These are phyloP conservation scores for Atta colombica DNA, from an alignment of 1,140 invertebrate species.

Conservation along the genomic window DNA sequence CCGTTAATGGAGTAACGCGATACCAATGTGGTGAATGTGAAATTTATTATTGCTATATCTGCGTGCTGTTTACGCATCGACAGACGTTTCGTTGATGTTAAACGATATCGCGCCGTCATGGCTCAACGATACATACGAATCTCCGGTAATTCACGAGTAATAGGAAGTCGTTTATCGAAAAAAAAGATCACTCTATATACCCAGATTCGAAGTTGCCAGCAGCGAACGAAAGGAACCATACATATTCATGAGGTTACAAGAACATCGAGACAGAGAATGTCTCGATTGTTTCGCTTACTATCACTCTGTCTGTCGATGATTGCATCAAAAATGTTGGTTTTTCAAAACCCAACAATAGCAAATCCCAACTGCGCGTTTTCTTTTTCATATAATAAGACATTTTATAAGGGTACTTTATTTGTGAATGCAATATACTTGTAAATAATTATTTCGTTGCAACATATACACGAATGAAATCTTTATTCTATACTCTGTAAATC, in stretches of 20 bases:
- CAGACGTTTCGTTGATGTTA: neutral
- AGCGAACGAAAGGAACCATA: conserved; percentile 60
- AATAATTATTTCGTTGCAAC: neutral
- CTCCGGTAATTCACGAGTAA: conserved; percentile 42
- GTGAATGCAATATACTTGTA: neutral
- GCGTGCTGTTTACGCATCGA: neutral
- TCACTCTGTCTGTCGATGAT: neutral
- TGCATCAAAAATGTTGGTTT: neutral
- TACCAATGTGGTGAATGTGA: neutral
- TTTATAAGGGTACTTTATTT: neutral
- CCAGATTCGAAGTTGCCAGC: conserved; percentile 37
- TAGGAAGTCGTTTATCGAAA: conserved; percentile 54
- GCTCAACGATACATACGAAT: neutral
- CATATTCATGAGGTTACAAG: conserved; percentile 74
- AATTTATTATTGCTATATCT: neutral
- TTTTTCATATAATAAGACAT: neutral
- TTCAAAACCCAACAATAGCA: neutral
- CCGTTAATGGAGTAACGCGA: conserved; percentile 24
- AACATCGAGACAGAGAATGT: conserved; percentile 27
- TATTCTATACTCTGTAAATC: neutral
- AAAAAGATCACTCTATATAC: conserved; percentile 66
- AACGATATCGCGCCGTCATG: neutral
- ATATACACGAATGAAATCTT: neutral
- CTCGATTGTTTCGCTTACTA: conserved; percentile 46
- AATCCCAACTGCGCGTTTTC: neutral